Conservation (phyloP, 2,888 invertebrate genomes). For the Amiota communis region DNA sequence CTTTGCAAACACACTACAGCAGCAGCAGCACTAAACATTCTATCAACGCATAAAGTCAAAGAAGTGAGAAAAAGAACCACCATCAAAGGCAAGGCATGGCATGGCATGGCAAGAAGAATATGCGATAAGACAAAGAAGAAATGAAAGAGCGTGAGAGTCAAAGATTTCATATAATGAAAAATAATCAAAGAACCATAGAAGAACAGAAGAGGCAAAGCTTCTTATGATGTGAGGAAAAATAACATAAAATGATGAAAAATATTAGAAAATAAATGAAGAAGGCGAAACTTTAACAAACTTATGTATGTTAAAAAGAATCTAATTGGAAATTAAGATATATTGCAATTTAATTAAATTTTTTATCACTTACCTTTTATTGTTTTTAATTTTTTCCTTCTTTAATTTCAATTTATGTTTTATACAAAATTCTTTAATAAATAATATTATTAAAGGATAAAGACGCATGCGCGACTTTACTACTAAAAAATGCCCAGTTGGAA, state of each 20-base stretch:
- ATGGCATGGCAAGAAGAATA: too few species aligned
- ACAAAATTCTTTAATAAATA: slow-evolving; percentile 12
- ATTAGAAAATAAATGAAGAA: not conserved
- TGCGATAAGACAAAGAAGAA: not conserved
- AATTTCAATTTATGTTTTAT: slow-evolving; percentile 29
- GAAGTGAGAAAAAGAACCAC: too few species aligned
- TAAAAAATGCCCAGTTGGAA: slow-evolving; percentile 55
- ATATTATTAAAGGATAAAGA: slow-evolving; percentile 18
- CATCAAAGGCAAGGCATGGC: too few species aligned
- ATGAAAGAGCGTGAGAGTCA: not conserved
- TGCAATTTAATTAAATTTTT: too few species aligned
- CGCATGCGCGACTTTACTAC: slow-evolving; percentile 52
- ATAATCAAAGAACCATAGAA: too few species aligned
- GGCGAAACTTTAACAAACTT: not conserved
- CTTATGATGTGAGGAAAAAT: not conserved
- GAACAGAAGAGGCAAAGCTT: too few species aligned
- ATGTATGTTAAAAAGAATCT: not conserved
- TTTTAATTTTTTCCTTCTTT: not conserved
- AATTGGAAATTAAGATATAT: not conserved
- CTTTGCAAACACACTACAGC: too few species aligned
- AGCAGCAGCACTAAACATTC: too few species aligned
- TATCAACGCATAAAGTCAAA: too few species aligned
- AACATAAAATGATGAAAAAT: not conserved
- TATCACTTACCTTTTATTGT: not conserved
- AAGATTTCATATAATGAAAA: too few species aligned